Evolutionary conservation across 2,113 vertebrate species (phyloP), one percentile per base, ranked within the genome.

Genomic region (Notarius lentiginosus): DNA sequence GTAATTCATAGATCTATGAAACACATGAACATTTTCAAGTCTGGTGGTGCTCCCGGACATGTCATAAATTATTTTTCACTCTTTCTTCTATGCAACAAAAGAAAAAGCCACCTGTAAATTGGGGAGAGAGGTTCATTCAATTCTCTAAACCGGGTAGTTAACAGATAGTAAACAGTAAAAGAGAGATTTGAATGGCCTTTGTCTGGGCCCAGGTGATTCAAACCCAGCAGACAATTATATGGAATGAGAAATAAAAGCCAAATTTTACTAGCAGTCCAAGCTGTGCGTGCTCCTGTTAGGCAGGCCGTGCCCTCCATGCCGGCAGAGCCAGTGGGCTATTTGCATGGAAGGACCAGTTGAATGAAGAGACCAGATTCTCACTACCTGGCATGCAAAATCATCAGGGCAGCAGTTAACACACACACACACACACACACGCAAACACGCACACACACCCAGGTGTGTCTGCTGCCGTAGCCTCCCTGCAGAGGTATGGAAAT

Each of bases 381-480:
- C 91, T 94, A 92, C 91, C 95, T 95, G 92, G 88, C 94, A 96
- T 96, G 95, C 95, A 96, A 96, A 95, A 94, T 92, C 88, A 88
- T 93, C 84, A 91, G 93, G 79, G 91, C 93, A 92, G 94, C 94
- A 94, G 94, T 95, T 94, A 94, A 94, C 94, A 93, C 91, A 91
- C 63, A 76, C 91, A 91, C 63, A 76, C 92, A 79, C 88, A 82
- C 68, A 84, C 70, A 66, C 68, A 89, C 90, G 89, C 94, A 94
- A 90, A 93, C 76, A 86, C 82, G 75, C 90, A 82, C 77, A 88
- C 90, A 90, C 94, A 95, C 93, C 93, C 94, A 95, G 94, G 94
- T 95, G 93, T 91, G 86, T 90, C 84, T 91, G 84, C 91, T 92
- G 92, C 87, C 88, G 90, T 82, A 47, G 58, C 83, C 41, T 87